Evolutionary conservation across 2,888 invertebrate genomes (phyloP), one percentile per base, ranked within the genome.

Genomic region (Amblyjoppa fuscipennis): DNA sequence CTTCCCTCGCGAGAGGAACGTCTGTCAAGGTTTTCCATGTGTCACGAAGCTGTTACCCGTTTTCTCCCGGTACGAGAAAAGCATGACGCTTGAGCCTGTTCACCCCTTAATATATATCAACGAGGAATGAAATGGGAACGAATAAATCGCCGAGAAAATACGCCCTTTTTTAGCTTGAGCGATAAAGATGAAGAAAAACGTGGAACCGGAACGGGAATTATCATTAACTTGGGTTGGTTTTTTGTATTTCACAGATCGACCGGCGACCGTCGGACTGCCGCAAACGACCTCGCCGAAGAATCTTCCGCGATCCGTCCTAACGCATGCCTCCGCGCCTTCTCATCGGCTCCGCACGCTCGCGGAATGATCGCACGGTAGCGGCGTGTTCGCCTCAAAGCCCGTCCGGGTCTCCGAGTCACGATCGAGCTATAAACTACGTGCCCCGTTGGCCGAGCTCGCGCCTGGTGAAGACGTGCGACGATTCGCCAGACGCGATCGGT

Each of bases 351-450:
- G 75, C n/a, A 51, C 25, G 69, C 28, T 59, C 34, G 7, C 20
- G 7, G 68, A 81, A 71, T 77, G 20, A 73, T 73, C 73, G 56
- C 38, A 75, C 61, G 61, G 59, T 59, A 28, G 59, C 49, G 34
- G 56, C 69, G 51, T 59, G 25, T 25, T 70, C 38, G 68, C 59
- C 31, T 31, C 51, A 77, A 81, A 81, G 71, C 73, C 68, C 28
- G 59, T 25, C 28, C 76, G 59, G 56, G 73, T 74, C 59, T 68
- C 66, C 68, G 11, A 73, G 84, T 81, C 81, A 81, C 84, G 84
- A 64, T 38, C 73, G 70, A 68, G 68, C 76, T 76, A 84, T 84
- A 81, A 73, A 77, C 73, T 69, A 84, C 84, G 81, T 84, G 84
- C 74, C 70, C 59, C 59, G 59, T 13, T 59, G 11, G 2, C 45